Percentiles rank a stretch among this genome's conserved stretches.
Evolutionary conservation across 2,113 vertebrate species (phyloP).

Genomic region (Girardinichthys multiradiatus): DNA sequence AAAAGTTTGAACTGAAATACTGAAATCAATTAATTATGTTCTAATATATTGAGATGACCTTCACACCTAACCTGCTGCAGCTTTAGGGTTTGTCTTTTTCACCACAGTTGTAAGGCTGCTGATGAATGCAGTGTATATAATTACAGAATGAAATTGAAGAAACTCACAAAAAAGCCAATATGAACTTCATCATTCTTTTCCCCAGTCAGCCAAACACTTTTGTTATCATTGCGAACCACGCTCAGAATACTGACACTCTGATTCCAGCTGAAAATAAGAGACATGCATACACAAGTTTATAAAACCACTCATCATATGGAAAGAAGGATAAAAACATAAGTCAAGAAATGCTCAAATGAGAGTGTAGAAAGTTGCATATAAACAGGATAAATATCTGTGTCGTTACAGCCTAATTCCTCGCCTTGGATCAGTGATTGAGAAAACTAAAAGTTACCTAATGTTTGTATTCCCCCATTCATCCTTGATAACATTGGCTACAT

Average conservation of each 20-base stretch:
- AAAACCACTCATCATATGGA: no score
- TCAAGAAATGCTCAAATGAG: no score
- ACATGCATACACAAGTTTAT: neutral
- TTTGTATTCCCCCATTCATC: fast-evolving
- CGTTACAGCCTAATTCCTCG: neutral
- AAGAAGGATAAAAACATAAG: neutral
- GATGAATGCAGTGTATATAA: neutral
- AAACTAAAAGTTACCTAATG: neutral
- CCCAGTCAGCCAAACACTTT: constrained; percentile 72
- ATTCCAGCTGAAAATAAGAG: constrained; percentile 37
- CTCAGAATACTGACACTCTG: fast-evolving
- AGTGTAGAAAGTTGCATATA: neutral
- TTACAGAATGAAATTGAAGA: neutral
- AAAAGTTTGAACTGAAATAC: neutral
- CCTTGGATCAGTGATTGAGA: neutral
- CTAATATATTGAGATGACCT: neutral
- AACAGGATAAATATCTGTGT: neutral
- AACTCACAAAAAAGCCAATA: constrained; percentile 70
- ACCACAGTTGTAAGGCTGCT: no score
- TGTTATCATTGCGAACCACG: constrained; percentile 49
- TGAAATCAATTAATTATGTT: neutral
- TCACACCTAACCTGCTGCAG: no score
- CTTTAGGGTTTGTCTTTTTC: no score
- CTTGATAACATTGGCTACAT: fast-evolving
- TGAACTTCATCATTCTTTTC: fast-evolving